Evolutionary conservation across 2,113 vertebrate genomes (phyloP).

Genomic region (Stegastes partitus): DNA sequence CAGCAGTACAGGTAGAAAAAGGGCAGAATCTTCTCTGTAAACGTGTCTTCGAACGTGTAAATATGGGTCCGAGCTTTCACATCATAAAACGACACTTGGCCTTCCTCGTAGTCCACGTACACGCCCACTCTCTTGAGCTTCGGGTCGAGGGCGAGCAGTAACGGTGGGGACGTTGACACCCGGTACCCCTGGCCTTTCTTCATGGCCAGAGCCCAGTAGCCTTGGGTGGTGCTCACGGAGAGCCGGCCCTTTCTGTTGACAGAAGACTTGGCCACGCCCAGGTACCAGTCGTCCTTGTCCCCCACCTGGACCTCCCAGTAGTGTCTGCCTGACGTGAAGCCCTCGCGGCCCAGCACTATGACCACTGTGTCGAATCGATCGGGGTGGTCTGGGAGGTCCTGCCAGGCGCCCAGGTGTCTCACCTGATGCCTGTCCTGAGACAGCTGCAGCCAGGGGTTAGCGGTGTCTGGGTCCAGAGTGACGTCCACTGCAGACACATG

Average conservation of each 20-base stretch:
- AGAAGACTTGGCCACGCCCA: conserved; percentile 81
- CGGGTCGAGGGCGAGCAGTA: conserved; percentile 75
- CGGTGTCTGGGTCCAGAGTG: conserved; percentile 83
- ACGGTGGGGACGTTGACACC: conserved; percentile 77
- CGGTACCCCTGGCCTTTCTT: conserved; percentile 84
- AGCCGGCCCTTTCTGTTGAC: conserved; percentile 85
- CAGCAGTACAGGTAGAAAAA: conserved; percentile 90
- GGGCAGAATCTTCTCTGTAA: conserved; percentile 88
- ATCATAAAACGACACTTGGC: conserved; percentile 91
- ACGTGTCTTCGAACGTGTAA: conserved; percentile 87
- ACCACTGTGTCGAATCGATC: conserved; percentile 86
- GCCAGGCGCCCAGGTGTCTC: conserved; percentile 84
- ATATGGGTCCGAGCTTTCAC: conserved; percentile 83
- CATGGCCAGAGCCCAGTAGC: conserved; percentile 88
- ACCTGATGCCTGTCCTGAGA: conserved; percentile 84
- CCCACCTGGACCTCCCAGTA: conserved; percentile 88
- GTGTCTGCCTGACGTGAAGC: conserved; percentile 79
- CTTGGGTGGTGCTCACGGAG: conserved; percentile 80
- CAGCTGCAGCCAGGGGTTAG: conserved; percentile 86
- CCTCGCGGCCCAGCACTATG: conserved; percentile 79
- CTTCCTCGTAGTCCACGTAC: conserved; percentile 91
- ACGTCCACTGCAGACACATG: conserved; percentile 71
- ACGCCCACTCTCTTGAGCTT: conserved; percentile 87
- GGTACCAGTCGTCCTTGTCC: conserved; percentile 87
- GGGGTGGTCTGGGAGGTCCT: conserved; percentile 80